Evolutionary conservation across 2,113 vertebrate species (phyloP).

Genomic region (Istiophorus platypterus): DNA sequence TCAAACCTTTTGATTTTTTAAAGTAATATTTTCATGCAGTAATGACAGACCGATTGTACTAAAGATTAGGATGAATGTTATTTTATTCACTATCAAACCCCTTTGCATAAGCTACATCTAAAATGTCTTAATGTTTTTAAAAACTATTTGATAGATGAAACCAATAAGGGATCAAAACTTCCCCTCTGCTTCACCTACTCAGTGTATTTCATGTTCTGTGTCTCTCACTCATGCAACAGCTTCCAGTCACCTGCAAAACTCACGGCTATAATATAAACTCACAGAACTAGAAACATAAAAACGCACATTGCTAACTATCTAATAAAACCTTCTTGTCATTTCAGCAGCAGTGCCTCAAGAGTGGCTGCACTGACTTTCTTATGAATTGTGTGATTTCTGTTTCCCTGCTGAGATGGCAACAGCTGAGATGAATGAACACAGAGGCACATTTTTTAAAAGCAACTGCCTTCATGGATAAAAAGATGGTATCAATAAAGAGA

Average conservation of each 20-base stretch:
- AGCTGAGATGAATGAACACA: slow-evolving; percentile 20
- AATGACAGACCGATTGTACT: background rate
- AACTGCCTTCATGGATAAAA: background rate
- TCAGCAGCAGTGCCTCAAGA: slow-evolving; percentile 13
- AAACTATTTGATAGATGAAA: background rate
- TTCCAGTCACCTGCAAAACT: background rate
- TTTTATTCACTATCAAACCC: no score
- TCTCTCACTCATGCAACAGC: background rate
- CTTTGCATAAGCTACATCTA: no score
- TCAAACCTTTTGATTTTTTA: background rate
- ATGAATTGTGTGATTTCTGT: slow-evolving; percentile 30
- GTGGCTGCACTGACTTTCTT: slow-evolving; percentile 29
- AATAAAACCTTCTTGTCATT: background rate
- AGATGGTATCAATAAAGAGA: background rate
- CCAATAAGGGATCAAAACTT: no score
- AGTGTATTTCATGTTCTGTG: background rate
- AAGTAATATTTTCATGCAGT: background rate
- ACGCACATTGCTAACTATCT: background rate
- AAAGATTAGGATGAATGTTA: no score
- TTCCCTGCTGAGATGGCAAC: slow-evolving; percentile 8
- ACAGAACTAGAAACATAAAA: background rate
- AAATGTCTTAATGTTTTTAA: background rate
- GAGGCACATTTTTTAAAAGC: background rate
- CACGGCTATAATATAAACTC: background rate
- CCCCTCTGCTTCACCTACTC: no score